Evolutionary conservation across 2,113 vertebrate genomes (phyloP).

Genomic region (Engraulis encrasicolus): DNA sequence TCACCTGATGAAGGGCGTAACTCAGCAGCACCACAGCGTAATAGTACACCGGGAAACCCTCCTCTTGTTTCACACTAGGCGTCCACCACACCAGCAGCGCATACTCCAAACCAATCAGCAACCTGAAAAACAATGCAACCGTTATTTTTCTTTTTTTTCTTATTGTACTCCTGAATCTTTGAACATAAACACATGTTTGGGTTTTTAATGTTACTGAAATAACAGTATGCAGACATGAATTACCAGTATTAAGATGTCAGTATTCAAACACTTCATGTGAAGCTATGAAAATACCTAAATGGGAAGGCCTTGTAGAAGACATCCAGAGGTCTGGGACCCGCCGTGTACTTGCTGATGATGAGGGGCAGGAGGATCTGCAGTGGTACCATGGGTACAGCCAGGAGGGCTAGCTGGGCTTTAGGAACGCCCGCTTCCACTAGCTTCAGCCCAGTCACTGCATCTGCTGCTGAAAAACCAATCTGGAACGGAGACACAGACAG

Average conservation of each 20-base stretch:
- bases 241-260: neutral
- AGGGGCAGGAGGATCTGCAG: constrained; percentile 93
- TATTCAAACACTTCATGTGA: neutral
- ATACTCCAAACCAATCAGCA: constrained; percentile 89
- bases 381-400: constrained; percentile 97
- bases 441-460: constrained; percentile 95
- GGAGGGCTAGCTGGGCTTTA: constrained; percentile 91
- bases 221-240: neutral
- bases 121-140: constrained; percentile 67
- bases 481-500: constrained; percentile 58
- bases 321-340: constrained; percentile 90
- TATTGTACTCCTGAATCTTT: neutral
- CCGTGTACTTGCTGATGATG: constrained; percentile 96
- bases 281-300: constrained; percentile 78
- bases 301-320: constrained; percentile 96
- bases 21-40: constrained; percentile 86
- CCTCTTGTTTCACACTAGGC: constrained; percentile 84
- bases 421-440: constrained; percentile 95
- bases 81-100: constrained; percentile 97
- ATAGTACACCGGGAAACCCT: constrained; percentile 92
- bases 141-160: neutral
- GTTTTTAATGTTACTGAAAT: neutral
- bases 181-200: neutral
- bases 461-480: constrained; percentile 96
- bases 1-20: constrained; percentile 95